Percentiles rank a stretch among this genome's conserved stretches.
Conservation (phyloP, 2,888 invertebrate species). For the Achlya flavicornis region DNA sequence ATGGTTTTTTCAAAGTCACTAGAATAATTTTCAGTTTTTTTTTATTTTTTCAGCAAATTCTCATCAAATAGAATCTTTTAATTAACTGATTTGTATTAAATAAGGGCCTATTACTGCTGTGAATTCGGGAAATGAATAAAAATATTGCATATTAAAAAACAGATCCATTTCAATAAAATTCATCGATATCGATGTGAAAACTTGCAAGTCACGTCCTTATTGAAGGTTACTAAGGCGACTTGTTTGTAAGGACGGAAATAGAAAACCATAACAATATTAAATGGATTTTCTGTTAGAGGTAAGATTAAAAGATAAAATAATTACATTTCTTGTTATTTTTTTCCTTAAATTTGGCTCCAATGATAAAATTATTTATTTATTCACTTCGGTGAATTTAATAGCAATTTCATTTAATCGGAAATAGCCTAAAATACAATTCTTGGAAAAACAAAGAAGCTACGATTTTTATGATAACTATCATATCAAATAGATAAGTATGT, state of each 20-base stretch:
- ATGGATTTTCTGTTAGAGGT: constrained; percentile 42
- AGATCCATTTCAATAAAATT: background rate
- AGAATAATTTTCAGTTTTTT: too few species aligned
- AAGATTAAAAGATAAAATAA: constrained; percentile 23
- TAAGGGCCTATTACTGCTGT: too few species aligned
- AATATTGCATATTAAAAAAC: too few species aligned
- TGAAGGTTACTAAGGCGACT: constrained; percentile 17
- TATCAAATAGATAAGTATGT: too few species aligned
- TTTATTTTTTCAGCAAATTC: too few species aligned
- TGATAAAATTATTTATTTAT: background rate
- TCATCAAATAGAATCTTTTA: too few species aligned
- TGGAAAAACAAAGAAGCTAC: background rate
- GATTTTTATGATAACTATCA: too few species aligned
- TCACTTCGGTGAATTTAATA: background rate
- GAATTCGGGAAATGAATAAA: too few species aligned
- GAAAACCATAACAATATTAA: constrained; percentile 47
- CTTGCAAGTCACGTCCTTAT: background rate
- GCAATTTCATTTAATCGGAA: background rate
- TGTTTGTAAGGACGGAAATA: constrained; percentile 43
- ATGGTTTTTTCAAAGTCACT: too few species aligned
- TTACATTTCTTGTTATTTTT: background rate
- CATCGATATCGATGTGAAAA: constrained; percentile 7
- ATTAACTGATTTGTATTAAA: too few species aligned
- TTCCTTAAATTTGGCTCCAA: background rate
- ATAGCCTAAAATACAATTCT: background rate